Evolutionary conservation across 37 sponge, comb jelly and placozoan genomes (phyloP), one percentile per base, ranked within the genome.

Genomic region (Halichondria panicea): DNA sequence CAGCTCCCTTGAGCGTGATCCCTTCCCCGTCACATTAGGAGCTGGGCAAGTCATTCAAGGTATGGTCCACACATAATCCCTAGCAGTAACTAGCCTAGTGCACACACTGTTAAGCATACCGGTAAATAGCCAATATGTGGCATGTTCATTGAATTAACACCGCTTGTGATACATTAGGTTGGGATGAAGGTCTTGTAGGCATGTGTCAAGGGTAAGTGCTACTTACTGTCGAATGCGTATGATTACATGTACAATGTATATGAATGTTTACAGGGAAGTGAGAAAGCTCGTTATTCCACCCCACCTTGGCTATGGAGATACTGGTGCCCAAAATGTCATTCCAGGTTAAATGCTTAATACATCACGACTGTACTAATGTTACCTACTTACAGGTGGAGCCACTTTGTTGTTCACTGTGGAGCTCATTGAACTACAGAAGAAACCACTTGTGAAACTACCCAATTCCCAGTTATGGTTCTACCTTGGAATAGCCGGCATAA

Each of bases 141-240:
- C 40, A 9, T 55, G 34, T 55, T 8, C 11, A 55, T 19, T 13
- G 25, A 37, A 37, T 72, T 72, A 25, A 5, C 7, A 33, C 3
- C 54, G 58, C 7, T 35, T 22, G 48, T 5, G 52, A 19, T 71
- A 42, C 19, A 58, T 52, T 4, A 89, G 90, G 90, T 19, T 89
- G 90, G 90, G 90, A 89, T 1, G 72, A 89, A 66, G 90, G 90
- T 0, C 86, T 89, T 5, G 9, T 84, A 0, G 90, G 86, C 43
- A 89, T 89, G 70, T 89, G 90, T 75, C 64, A 61, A 55, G 90
- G 86, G 90, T 89, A 75, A 60, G 80, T 38, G 50, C 60, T 58
- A 21, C n/a, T 58, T 27, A 8, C 7, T 12, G 15, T 7, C 7
- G 7, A n/a, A 25, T 58, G 15, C 22, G 42, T 43, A 11, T 56